These are phyloP conservation scores for Heliothis peltigera DNA, from an alignment of 2,888 invertebrate species.

Conservation along the genomic window DNA sequence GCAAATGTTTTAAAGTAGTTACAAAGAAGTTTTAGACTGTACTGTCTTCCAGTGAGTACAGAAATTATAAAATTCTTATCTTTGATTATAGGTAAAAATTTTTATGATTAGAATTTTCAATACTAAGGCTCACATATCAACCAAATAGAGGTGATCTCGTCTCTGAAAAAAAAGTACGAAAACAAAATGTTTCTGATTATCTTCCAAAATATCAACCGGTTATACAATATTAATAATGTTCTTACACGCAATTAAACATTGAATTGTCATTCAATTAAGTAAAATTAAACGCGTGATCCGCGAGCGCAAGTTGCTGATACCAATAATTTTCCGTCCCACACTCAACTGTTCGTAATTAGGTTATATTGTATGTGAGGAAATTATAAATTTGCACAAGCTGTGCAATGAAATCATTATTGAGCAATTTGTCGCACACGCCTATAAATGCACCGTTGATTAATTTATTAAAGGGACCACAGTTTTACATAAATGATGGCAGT, in stretches of 20 bases:
- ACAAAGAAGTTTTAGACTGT: background rate
- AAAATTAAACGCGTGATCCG: slow-evolving; percentile 54
- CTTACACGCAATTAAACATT: slow-evolving; percentile 21
- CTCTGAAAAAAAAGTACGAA: too few species aligned
- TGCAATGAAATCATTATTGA: slow-evolving; percentile 78
- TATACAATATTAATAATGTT: slow-evolving; percentile 9
- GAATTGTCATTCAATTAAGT: slow-evolving; percentile 31
- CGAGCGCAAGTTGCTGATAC: slow-evolving; percentile 51
- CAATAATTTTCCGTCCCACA: slow-evolving; percentile 58
- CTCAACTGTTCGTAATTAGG: slow-evolving; percentile 64
- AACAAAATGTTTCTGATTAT: background rate
- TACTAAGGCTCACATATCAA: too few species aligned
- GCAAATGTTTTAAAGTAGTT: slow-evolving; percentile 8
- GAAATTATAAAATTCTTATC: background rate
- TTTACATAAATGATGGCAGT: slow-evolving; percentile 74
- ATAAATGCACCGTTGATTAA: slow-evolving; percentile 82
- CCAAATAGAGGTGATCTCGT: too few species aligned
- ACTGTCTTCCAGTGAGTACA: background rate
- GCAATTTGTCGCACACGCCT: slow-evolving; percentile 79
- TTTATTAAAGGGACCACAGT: slow-evolving; percentile 80
- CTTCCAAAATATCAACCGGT: background rate
- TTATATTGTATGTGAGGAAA: slow-evolving; percentile 68
- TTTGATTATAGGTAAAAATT: background rate
- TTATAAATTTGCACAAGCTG: slow-evolving; percentile 78
- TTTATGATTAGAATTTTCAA: background rate